Evolutionary conservation across 2,113 vertebrate species (phyloP).

Genomic region (Catharus minimus): DNA sequence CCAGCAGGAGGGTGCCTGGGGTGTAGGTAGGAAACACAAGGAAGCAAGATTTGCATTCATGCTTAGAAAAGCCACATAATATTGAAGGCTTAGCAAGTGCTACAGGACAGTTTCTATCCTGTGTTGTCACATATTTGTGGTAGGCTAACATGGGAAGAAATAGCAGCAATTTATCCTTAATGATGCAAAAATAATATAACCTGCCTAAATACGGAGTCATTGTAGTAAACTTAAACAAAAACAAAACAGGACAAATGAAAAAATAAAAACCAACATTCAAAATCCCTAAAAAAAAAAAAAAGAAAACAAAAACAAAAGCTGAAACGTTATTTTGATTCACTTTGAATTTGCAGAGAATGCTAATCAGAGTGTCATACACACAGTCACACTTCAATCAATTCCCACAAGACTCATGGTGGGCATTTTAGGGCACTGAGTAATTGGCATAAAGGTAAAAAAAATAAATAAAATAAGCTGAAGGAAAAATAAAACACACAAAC

Average conservation of each 20-base stretch:
- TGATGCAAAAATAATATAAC: background rate
- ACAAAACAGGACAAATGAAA: background rate
- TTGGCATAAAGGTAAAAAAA: background rate
- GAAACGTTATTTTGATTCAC: background rate
- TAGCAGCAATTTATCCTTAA: background rate
- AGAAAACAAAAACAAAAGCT: background rate
- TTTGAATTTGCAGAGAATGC: background rate
- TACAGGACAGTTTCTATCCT: background rate
- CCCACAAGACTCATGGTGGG: background rate
- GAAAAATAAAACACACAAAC: background rate
- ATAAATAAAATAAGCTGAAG: background rate
- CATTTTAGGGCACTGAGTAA: background rate
- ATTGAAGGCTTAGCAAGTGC: background rate
- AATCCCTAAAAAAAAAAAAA: rapidly evolving
- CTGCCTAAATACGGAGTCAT: background rate
- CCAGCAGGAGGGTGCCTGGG: background rate
- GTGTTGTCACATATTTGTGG: background rate
- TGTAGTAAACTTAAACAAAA: background rate
- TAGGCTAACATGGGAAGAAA: background rate
- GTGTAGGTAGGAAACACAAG: background rate
- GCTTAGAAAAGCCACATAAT: background rate
- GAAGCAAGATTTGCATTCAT: background rate
- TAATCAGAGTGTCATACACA: background rate
- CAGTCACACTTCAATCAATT: background rate
- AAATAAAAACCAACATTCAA: too few species aligned